Conservation (phyloP, 2,113 vertebrate genomes). For the Vombatus ursinus region DNA sequence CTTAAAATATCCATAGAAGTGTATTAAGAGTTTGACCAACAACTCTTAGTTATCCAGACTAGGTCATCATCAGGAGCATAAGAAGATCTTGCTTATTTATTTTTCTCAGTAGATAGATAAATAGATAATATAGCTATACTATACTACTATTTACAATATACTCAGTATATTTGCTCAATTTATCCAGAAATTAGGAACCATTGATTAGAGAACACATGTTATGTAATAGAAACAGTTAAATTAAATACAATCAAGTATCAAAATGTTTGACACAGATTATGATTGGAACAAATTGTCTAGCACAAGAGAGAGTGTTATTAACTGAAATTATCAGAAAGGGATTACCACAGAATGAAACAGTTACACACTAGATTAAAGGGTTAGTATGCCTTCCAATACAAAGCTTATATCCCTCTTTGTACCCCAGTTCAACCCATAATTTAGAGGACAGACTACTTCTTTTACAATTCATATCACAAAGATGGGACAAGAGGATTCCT, state of each 20-base stretch:
- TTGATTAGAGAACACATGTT: neutral
- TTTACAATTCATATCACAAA: neutral
- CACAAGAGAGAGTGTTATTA: neutral
- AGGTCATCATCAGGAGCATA: neutral
- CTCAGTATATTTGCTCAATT: neutral
- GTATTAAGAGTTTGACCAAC: neutral
- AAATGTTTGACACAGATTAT: neutral
- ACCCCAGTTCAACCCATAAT: neutral
- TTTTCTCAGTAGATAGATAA: neutral
- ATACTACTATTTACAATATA: neutral
- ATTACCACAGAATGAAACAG: neutral
- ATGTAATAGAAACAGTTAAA: neutral
- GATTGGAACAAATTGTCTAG: neutral
- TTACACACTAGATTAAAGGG: neutral
- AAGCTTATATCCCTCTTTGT: neutral
- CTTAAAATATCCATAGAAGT: neutral
- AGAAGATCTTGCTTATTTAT: neutral
- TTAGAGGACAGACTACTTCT: neutral
- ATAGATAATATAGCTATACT: neutral
- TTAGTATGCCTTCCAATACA: neutral
- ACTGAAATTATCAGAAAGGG: neutral
- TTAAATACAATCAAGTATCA: neutral
- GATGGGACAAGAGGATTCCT: neutral
- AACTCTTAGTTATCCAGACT: neutral
- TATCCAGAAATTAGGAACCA: neutral